Evolutionary conservation across 1,140 invertebrate genomes (phyloP), one percentile per base, ranked within the genome.

Genomic region (Sinonovacula constricta): DNA sequence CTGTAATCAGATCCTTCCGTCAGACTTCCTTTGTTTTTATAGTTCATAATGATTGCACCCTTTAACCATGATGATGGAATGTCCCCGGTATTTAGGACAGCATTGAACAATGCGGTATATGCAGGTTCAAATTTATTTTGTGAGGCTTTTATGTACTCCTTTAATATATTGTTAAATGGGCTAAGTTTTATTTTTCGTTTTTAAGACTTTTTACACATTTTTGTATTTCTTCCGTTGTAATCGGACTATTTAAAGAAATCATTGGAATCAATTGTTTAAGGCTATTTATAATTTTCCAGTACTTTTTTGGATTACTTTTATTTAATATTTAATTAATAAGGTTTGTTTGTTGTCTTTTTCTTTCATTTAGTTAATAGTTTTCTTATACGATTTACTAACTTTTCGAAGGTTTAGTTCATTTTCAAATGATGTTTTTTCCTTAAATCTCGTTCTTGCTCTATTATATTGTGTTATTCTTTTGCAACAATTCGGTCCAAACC

Each of bases 171-270:
- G 36, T 66, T 45, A 3, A 49, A 18, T 36, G 34, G n/a, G 18
- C 24, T n/a, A n/a, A 66, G 5, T 34, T 45, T n/a, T 30, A 30
- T n/a, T 62, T 62, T 5, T 12, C 4, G 31, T 34, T 62, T 34
- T 62, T 62, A 22, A 12, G n/a, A 3, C n/a, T 62, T n/a, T 1
- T 10, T 33, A 62, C 39, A 12, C 15, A n/a, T 66, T 66, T 66
- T 4, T 66, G 10, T 22, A 66, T 66, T 66, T 66, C 63, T 66
- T 66, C 24, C 24, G 63, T 14, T 24, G 63, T 49, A 5, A 66
- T 49, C 10, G 63, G 36, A 24, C 26, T 15, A 66, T 66, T 66
- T 49, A 66, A 10, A 49, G 63, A 18, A n/a, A 10, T 45, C 18
- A 45, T 45, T 18, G 39, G 39, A 45, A 18, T 45, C 39, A 10